Evolutionary conservation across 2,113 vertebrate species (phyloP).

Genomic region (Falco punctatus): DNA sequence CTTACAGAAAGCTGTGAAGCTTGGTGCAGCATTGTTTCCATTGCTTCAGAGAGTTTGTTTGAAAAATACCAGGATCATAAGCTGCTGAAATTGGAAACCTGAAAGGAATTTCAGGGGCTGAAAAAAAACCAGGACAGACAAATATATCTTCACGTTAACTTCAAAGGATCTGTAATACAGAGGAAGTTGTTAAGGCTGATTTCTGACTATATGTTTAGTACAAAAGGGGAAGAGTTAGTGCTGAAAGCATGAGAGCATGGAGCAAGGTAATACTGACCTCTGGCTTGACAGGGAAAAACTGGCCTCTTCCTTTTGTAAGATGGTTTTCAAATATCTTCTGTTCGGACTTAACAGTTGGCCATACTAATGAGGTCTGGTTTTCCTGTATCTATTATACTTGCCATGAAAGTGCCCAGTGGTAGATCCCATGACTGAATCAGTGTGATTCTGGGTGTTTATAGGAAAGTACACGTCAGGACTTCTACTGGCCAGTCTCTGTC

Average conservation of each 20-base stretch:
- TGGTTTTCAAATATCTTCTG: not conserved
- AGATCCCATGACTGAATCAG: not conserved
- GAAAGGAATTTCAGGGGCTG: not conserved
- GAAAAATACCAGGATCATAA: not conserved
- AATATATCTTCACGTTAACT: not conserved
- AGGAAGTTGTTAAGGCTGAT: not conserved
- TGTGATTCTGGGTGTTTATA: not conserved
- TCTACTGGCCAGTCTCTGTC: not conserved
- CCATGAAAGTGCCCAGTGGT: not conserved
- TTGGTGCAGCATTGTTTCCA: not conserved
- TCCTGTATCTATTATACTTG: not conserved
- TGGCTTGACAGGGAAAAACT: not conserved
- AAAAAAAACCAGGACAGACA: not conserved
- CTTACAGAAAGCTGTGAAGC: not conserved
- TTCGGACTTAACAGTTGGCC: not conserved
- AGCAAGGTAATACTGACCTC: not conserved
- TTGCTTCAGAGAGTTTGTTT: not conserved
- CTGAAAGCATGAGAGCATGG: not conserved
- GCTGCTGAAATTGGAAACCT: constrained; percentile 1
- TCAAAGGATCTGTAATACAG: not conserved
- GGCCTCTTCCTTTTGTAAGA: not conserved
- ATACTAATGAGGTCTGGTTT: not conserved
- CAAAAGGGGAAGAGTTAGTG: not conserved
- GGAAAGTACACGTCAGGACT: not conserved
- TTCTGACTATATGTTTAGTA: not conserved